These are phyloP conservation scores for Drosophila kurseongensis DNA, from an alignment of 1,140 invertebrate species.

Conservation along the genomic window DNA sequence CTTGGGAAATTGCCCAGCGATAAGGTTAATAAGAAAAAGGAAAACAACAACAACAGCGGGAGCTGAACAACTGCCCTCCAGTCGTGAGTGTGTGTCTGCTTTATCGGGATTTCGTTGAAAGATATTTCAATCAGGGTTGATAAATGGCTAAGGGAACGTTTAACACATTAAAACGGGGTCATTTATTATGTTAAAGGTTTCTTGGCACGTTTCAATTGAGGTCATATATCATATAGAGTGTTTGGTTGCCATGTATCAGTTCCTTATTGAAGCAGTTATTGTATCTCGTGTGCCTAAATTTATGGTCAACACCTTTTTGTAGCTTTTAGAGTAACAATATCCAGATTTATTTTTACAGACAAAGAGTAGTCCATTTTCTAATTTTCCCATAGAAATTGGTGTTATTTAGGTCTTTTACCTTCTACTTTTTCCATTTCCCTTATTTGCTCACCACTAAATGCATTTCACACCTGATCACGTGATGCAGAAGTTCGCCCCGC, in stretches of 20 bases:
- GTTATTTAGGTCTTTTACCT: not conserved
- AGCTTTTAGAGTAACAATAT: not conserved
- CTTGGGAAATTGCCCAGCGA: constrained; percentile 45
- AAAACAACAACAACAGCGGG: constrained; percentile 19
- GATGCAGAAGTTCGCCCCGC: constrained; percentile 33
- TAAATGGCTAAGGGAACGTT: constrained; percentile 31
- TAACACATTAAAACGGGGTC: constrained; percentile 36
- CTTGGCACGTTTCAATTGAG: constrained; percentile 11
- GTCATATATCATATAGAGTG: constrained; percentile 24
- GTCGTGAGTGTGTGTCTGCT: constrained; percentile 12
- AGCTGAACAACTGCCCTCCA: constrained; percentile 7
- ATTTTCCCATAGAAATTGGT: not conserved
- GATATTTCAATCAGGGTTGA: constrained; percentile 52
- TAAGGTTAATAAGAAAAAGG: constrained; percentile 26
- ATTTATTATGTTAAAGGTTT: constrained; percentile 41
- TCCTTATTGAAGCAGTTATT: constrained; percentile 3
- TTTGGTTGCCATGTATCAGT: constrained; percentile 17
- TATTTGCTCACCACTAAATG: constrained; percentile 2
- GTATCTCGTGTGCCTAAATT: constrained; percentile 1
- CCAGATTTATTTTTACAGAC: not conserved
- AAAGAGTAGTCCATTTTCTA: too few relatives aligned
- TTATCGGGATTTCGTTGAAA: constrained; percentile 37
- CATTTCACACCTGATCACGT: constrained; percentile 53
- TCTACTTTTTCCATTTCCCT: not conserved
- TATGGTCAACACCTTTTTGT: constrained; percentile 17